These are phyloP conservation scores for Zoanthus gigantus DNA, from an alignment of 92 coral and sea anemone species.

Conservation along the genomic window DNA sequence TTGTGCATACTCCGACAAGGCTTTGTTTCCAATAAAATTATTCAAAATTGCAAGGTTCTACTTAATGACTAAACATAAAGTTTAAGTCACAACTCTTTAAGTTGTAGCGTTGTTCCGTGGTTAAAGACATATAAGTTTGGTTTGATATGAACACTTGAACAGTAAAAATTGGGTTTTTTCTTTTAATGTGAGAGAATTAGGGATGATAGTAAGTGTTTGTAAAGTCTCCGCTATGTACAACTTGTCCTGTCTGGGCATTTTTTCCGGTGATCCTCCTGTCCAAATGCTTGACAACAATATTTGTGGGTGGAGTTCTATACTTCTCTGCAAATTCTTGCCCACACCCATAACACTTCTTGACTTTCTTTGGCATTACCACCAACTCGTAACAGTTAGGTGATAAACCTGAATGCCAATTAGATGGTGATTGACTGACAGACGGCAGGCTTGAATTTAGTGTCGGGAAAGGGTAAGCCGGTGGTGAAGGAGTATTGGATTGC, in stretches of 20 bases:
- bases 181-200: slow-evolving; percentile 22
- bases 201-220: slow-evolving; percentile 20
- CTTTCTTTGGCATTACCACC: slow-evolving; percentile 3
- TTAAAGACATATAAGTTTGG: neutral
- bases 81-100: slow-evolving; percentile 1
- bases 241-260: slow-evolving; percentile 3
- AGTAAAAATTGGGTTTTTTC: slow-evolving; percentile 5
- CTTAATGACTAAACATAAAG: neutral
- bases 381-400: slow-evolving; percentile 24
- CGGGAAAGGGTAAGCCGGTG: neutral
- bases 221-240: neutral
- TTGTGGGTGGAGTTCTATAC: neutral
- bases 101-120: neutral
- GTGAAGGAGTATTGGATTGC: slow-evolving; percentile 2
- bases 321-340: neutral
- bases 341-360: slow-evolving; percentile 29
- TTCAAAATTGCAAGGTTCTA: slow-evolving; percentile 2
- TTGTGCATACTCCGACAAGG: neutral
- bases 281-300: slow-evolving; percentile 13
- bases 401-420: slow-evolving; percentile 9
- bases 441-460: slow-evolving; percentile 14
- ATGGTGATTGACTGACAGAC: slow-evolving; percentile 8
- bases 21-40: neutral
- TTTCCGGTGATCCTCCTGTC: slow-evolving; percentile 19
- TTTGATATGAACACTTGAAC: slow-evolving; percentile 8